Conservation (phyloP, 1,140 invertebrate genomes). For the Telenomus remus region DNA sequence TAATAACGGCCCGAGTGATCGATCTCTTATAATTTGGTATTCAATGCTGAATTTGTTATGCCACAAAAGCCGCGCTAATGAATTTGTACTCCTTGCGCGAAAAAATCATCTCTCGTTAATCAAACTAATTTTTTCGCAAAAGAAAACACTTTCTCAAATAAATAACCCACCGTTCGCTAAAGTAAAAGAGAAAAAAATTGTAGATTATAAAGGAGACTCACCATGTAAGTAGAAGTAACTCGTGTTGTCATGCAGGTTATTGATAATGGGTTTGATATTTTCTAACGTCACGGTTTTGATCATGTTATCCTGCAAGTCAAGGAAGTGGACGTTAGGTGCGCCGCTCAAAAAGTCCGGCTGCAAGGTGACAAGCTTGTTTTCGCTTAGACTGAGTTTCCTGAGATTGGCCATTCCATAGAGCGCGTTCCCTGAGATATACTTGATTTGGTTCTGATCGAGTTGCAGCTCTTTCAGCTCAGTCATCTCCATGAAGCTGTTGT, state of each 20-base stretch:
- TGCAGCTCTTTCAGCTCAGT: constrained; percentile 82
- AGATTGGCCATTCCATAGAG: constrained; percentile 83
- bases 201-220: constrained; percentile 74
- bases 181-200: background rate
- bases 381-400: constrained; percentile 80
- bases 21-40: too few species aligned
- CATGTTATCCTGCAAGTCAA: constrained; percentile 84
- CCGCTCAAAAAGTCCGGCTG: constrained; percentile 80
- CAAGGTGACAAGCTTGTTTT: constrained; percentile 82
- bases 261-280: constrained; percentile 82
- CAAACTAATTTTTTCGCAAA: too few species aligned
- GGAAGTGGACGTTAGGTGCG: constrained; percentile 79
- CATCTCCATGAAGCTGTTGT: constrained; percentile 84
- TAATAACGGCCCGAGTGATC: too few species aligned
- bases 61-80: too few species aligned
- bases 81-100: too few species aligned
- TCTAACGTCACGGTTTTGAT: constrained; percentile 84
- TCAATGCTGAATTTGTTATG: too few species aligned
- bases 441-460: constrained; percentile 83
- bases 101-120: too few species aligned
- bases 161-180: background rate
- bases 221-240: constrained; percentile 85
- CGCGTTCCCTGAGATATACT: constrained; percentile 81
- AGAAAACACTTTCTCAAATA: too few species aligned
- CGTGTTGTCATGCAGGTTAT: constrained; percentile 82